Base-by-base conservation (phyloP, 2,888 invertebrate genomes). In the Mycalesis mineus region DNA sequence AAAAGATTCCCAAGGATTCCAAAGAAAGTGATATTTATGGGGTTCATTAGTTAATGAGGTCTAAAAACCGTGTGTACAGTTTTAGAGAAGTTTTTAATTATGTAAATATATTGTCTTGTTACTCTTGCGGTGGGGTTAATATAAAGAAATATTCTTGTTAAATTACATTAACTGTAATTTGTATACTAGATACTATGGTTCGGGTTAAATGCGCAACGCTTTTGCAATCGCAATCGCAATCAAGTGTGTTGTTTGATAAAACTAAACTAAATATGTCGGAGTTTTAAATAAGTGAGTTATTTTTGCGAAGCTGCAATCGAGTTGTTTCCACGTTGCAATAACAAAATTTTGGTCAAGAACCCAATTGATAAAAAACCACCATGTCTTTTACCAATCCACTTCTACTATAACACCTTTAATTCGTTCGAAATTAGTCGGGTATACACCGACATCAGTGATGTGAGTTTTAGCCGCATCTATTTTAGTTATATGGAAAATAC, bases 21-120 rank as follows among this genome's bases (percentile, higher is more conserved):
- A 28, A 82, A 86, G 85, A 83, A 86, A 88, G 86, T 85, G 82
- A 86, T 84, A 90, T 88, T 87, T 88, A 89, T 82, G 75, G 67
- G 66, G 67, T 68, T 75, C 75, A 76, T 78, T 77, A 75, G 66
- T 68, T 78, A 83, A 83, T 82, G 78, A 83, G 77, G 65, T 69
- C 60, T 67, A 68, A 70, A 66, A 67, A 63, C 67, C 68, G 65
- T 68, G 67, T 61, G 62, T 61, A 58, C 58, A 60, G 57, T 61
- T 65, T 65, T 54, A 54, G 64, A 50, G 57, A 60, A 63, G 51
- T 63, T 63, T 65, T 65, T 63, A 63, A 61, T 63, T 56, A 61
- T 54, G 57, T 53, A 55, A 57, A 63, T 63, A 61, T 61, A 61
- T 63, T 58, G 47, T 57, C 51, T 40, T 54, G 50, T 57, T 57